Conservation (phyloP, 1,140 invertebrate species). For the Bombus pyrosoma region DNA sequence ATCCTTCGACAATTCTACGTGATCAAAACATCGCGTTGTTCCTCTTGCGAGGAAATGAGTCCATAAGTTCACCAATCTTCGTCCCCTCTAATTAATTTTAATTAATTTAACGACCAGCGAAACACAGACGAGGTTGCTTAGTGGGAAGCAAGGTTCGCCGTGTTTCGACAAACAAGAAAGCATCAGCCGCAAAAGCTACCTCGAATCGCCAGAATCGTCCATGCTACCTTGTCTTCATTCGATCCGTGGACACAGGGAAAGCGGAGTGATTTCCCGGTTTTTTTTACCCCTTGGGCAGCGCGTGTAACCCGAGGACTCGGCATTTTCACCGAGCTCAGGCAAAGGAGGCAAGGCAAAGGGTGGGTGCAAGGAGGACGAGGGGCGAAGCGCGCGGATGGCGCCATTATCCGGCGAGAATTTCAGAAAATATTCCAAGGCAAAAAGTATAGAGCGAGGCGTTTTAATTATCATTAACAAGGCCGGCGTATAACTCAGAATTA, state of each 20-base stretch:
- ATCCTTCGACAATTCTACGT: too few species aligned
- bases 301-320: conserved; percentile 31
- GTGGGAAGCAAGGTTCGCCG: neutral
- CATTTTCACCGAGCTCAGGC: conserved; percentile 36
- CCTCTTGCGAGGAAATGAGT: too few species aligned
- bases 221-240: neutral
- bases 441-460: conserved; percentile 78
- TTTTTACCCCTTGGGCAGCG: neutral
- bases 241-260: neutral
- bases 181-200: too few species aligned
- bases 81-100: neutral
- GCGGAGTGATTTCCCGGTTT: neutral
- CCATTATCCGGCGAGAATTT: conserved; percentile 71
- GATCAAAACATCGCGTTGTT: neutral
- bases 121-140: neutral
- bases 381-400: conserved; percentile 56
- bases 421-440: conserved; percentile 77
- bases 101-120: neutral
- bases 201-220: neutral
- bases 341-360: conserved; percentile 34
- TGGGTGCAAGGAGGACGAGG: conserved; percentile 5
- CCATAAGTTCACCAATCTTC: too few species aligned
- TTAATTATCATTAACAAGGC: conserved; percentile 82
- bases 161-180: neutral
- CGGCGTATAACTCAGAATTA: conserved; percentile 81